Evolutionary conservation across 2,113 vertebrate species (phyloP).

Genomic region (Melanerpes formicivorus): DNA sequence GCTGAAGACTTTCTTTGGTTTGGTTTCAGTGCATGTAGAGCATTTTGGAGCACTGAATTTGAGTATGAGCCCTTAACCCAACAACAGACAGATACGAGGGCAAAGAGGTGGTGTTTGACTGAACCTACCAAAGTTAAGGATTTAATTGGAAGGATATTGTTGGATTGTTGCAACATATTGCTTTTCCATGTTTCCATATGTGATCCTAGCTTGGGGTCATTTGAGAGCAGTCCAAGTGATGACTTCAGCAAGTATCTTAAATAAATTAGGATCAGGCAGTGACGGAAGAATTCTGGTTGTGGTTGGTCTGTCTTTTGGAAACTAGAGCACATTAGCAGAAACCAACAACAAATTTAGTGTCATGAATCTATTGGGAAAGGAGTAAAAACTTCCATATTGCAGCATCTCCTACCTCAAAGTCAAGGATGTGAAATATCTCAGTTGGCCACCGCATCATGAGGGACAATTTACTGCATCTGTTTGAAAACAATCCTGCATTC

Average conservation of each 20-base stretch:
- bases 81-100: neutral
- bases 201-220: slow-evolving; percentile 72
- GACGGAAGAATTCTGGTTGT: slow-evolving; percentile 68
- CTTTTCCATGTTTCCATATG: slow-evolving; percentile 69
- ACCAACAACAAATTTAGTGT: slow-evolving; percentile 62
- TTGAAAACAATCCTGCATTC: slow-evolving; percentile 5
- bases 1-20: neutral
- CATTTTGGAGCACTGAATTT: neutral
- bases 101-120: neutral
- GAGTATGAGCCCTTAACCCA: neutral
- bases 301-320: slow-evolving; percentile 68
- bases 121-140: slow-evolving; percentile 25
- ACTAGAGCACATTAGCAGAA: slow-evolving; percentile 42
- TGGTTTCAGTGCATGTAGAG: neutral
- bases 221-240: slow-evolving; percentile 72
- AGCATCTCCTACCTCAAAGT: slow-evolving; percentile 61
- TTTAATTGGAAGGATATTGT: slow-evolving; percentile 65
- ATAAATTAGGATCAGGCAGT: slow-evolving; percentile 74
- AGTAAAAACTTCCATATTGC: slow-evolving; percentile 50
- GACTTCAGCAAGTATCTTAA: slow-evolving; percentile 74
- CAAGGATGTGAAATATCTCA: slow-evolving; percentile 55
- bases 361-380: slow-evolving; percentile 52
- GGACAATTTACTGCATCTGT: slow-evolving; percentile 50
- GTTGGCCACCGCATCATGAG: slow-evolving; percentile 18
- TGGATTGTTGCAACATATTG: slow-evolving; percentile 67